These are phyloP conservation scores for Cerceris rybyensis DNA, from an alignment of 2,888 invertebrate genomes.

Conservation along the genomic window DNA sequence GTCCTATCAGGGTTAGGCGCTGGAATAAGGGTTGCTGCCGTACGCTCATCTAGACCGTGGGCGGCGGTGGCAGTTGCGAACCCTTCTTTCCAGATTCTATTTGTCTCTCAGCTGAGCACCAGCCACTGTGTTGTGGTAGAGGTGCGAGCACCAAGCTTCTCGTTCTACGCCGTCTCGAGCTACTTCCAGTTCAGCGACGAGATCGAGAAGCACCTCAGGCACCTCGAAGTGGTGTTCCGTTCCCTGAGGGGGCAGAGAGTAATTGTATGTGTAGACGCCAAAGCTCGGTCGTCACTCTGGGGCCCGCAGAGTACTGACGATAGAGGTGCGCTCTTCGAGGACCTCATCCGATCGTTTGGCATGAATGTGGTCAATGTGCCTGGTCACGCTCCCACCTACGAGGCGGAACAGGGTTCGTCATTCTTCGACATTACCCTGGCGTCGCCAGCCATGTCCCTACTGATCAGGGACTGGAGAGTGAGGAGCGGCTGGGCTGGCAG, in stretches of 20 bases:
- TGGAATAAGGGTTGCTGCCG: neutral
- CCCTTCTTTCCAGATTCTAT: too few relatives aligned
- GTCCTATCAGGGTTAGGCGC: neutral
- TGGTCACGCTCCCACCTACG: neutral
- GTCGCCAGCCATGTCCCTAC: too few relatives aligned
- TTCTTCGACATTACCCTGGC: too few relatives aligned
- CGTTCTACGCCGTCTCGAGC: neutral
- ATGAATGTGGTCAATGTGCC: neutral
- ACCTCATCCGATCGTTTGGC: neutral
- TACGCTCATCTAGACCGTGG: neutral
- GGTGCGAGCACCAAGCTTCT: too few relatives aligned
- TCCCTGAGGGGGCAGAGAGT: neutral
- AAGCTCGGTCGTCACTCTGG: conserved; percentile 1
- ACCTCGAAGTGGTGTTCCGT: neutral
- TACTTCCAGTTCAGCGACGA: conserved; percentile 5
- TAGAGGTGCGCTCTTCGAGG: neutral
- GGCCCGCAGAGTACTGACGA: neutral
- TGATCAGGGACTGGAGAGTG: neutral
- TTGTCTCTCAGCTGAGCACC: too few relatives aligned
- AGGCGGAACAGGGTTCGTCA: neutral
- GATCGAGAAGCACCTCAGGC: conserved; percentile 3
- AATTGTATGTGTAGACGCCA: neutral
- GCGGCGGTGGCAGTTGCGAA: neutral
- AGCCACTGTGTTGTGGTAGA: too few relatives aligned
- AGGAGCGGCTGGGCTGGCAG: neutral